phyloP scores from a whole-genome alignment of 2,113 vertebrate genomes.

The Athene noctua region DNA sequence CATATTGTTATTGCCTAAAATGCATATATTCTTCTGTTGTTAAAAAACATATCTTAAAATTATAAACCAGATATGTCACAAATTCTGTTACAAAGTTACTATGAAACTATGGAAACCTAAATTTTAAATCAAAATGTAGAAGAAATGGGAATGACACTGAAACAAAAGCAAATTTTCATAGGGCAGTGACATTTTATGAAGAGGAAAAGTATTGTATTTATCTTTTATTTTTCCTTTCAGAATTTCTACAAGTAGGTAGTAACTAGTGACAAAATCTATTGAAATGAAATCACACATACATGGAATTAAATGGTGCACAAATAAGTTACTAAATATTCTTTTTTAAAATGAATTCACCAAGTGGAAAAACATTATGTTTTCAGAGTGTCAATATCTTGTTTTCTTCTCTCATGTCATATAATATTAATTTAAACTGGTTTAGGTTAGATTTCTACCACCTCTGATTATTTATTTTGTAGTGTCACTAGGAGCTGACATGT shows the following conservation, averaged over 20 bases:
- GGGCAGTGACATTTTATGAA: background rate
- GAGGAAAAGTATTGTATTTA: background rate
- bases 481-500: background rate
- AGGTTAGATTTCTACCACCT: background rate
- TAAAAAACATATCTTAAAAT: background rate
- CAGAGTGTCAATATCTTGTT: background rate
- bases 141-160: background rate
- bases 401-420: background rate
- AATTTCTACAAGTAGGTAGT: background rate
- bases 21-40: background rate
- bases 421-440: background rate
- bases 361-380: background rate
- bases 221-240: background rate
- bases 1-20: background rate
- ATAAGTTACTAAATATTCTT: background rate
- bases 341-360: background rate
- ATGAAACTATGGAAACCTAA: background rate
- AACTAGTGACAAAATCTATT: background rate
- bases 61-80: background rate
- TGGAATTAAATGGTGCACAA: background rate
- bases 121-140: background rate
- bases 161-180: background rate
- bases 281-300: background rate
- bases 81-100: background rate
- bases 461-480: background rate